Conservation (phyloP, 2,888 invertebrate species). For the Campoletis raptor region DNA sequence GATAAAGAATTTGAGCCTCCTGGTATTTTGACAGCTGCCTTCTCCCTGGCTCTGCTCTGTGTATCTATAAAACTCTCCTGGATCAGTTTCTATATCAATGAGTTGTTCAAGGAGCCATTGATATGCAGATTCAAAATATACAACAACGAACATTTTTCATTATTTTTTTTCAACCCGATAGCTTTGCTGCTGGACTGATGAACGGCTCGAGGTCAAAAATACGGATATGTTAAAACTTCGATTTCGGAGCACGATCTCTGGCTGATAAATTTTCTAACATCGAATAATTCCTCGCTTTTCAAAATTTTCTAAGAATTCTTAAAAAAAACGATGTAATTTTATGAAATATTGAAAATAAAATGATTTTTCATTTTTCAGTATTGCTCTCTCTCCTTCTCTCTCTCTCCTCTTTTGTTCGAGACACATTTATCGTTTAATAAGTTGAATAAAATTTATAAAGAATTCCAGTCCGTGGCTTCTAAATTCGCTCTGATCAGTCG, state of each 20-base stretch:
- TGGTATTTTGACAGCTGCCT: slow-evolving; percentile 68
- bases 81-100: slow-evolving; percentile 29
- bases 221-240: background rate
- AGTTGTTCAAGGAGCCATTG: slow-evolving; percentile 28
- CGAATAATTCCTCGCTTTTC: background rate
- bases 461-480: background rate
- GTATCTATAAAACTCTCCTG: slow-evolving; percentile 7
- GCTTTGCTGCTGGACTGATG: background rate
- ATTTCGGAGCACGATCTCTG: background rate
- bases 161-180: background rate
- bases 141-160: slow-evolving; percentile 1
- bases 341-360: background rate
- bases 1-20: slow-evolving; percentile 41
- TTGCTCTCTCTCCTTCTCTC: background rate
- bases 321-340: background rate
- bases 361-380: background rate
- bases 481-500: background rate
- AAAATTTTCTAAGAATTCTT: background rate
- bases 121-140: background rate
- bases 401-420: too few relatives aligned
- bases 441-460: background rate
- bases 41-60: slow-evolving; percentile 37
- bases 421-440: background rate
- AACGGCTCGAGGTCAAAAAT: background rate
- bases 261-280: background rate